Percentiles rank a stretch among this genome's conserved stretches.
These are phyloP conservation scores for Laticauda colubrina DNA, from an alignment of 2,113 vertebrate genomes.

Conservation along the genomic window DNA sequence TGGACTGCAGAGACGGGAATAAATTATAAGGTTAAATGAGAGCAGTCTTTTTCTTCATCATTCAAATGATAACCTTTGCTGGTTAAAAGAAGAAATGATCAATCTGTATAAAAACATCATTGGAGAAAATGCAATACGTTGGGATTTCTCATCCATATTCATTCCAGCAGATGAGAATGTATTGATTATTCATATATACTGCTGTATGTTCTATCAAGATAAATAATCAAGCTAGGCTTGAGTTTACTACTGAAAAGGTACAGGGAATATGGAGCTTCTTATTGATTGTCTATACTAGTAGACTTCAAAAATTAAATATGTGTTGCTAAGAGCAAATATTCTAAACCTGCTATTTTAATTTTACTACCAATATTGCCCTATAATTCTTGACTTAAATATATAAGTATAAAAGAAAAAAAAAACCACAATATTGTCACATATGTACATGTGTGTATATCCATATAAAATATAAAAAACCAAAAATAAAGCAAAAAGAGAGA, in stretches of 20 bases:
- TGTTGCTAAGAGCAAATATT: neutral
- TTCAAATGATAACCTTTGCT: neutral
- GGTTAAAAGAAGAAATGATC: neutral
- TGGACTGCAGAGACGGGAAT: neutral
- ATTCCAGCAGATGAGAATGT: neutral
- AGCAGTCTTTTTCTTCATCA: neutral
- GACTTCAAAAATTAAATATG: neutral
- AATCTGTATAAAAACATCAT: neutral
- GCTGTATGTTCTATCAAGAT: neutral
- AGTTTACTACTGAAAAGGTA: neutral
- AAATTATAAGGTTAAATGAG: neutral
- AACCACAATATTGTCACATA: neutral
- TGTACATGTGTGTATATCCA: neutral
- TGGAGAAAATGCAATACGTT: neutral
- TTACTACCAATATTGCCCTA: neutral
- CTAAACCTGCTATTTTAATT: neutral
- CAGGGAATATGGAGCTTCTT: rapidly evolving
- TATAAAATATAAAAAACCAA: neutral
- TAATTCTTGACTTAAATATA: neutral
- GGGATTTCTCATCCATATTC: conserved; percentile 10
- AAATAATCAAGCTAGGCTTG: neutral
- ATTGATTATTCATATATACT: neutral
- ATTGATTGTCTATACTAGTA: neutral
- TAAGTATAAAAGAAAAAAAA: neutral
- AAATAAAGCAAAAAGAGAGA: neutral